Evolutionary conservation across 2,888 invertebrate genomes (phyloP), one percentile per base, ranked within the genome.

Genomic region (Habrosyne pyritoides): DNA sequence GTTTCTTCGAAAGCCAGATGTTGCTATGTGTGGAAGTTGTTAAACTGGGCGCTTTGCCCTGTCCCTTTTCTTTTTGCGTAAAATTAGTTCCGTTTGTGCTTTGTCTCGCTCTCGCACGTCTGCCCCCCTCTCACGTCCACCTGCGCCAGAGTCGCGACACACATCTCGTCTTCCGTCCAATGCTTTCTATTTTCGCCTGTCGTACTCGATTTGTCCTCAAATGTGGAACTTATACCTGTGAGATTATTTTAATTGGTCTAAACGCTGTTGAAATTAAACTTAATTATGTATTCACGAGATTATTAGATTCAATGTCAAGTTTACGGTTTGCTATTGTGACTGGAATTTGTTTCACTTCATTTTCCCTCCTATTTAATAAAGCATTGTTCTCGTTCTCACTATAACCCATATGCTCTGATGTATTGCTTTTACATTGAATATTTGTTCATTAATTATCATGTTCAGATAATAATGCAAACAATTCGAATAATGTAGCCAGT

Each of bases 101-200:
- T 72, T 63, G 68, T 87, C 84, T 82, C 79, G 76, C 69, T 87
- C 79, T 63, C 75, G 68, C 79, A 67, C 71, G 68, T 64, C 64
- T 74, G 75, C 81, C 80, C 77, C 75, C 67, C 79, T 64, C 75
- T 66, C 70, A 63, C 70, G 79, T 83, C 79, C 89, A 89, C 90
- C 89, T 90, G 91, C 76, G 84, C 72, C 75, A 61, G 74, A 76
- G 79, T 75, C 81, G 83, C 87, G 89, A 85, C 91, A 91, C 87
- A 91, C 89, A 91, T 89, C 83, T 83, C 73, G 71, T 83, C 86
- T 87, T 86, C 86, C 84, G 85, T 81, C 81, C 85, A 83, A 77
- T 90, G 90, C 92, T 92, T 92, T 92, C 91, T 92, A 91, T 90
- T 91, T 90, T 90, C 81, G 88, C 89, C 77, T 82, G 80, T 83